Base-by-base conservation (phyloP, 35 echinoderm and acorn worm species). In the Heliocidaris tuberculata region DNA sequence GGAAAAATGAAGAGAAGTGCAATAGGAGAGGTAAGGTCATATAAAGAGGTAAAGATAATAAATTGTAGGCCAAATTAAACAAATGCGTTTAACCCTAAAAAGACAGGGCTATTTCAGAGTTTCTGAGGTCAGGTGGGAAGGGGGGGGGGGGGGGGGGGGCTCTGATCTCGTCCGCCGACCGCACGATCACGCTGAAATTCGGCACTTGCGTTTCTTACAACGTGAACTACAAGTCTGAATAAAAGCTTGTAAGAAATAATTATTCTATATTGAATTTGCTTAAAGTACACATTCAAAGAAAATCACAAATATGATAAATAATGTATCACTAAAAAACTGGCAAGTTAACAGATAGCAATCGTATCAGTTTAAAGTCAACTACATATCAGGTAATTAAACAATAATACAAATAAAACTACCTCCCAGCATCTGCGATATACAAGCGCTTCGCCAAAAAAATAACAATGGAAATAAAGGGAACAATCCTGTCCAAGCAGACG, bases 201-300 rank as follows among this genome's bases (percentile, higher is more conserved):
- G n/a, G 85, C 85, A 86, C 85, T 86, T 86, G 32, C 85, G n/a
- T 86, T 86, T 86, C 85, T 86, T 86, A 86, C 0, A 42, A 42
- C 85, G 1, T 86, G 85, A 86, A 86, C 85, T 86, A 86, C n/a
- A 86, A 30, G 85, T 86, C 85, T 35, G 32, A 2, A 86, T 86
- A 86, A 30, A 86, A 86, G 85, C 85, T 86, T 31, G 85, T 86
- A 86, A 86, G 7, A 86, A 86, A 86, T 86, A 2, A 86, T 86
- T 86, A 86, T 86, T 86, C n/a, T 86, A 1, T 86, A 86, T 86
- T 86, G 85, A 86, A 86, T 86, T 86, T n/a, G n/a, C n/a, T n/a
- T n/a, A n/a, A n/a, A n/a, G n/a, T n/a, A n/a, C n/a, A n/a, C n/a
- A n/a, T n/a, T n/a, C n/a, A n/a, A n/a, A n/a, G n/a, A n/a, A n/a